Percentiles rank a stretch among this genome's conserved stretches.
Evolutionary conservation across 2,113 vertebrate species (phyloP).

Genomic region (Callocephalon fimbriatum): DNA sequence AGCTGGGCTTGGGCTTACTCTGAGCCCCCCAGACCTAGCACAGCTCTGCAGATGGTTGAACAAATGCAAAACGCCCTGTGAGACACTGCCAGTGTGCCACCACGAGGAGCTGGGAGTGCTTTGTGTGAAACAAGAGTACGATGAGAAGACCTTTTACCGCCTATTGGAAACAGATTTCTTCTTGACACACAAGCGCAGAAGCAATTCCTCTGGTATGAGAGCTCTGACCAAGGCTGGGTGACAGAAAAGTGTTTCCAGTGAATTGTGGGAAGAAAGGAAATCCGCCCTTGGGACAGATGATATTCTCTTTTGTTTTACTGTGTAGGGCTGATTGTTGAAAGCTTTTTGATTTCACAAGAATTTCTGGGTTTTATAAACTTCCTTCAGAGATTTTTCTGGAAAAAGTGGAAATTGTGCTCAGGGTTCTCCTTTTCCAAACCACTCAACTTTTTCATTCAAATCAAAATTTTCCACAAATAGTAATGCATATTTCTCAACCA

Average conservation of each 20-base stretch:
- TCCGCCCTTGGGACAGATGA: background rate
- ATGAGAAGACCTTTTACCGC: background rate
- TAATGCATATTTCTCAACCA: background rate
- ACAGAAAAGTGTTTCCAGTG: slow-evolving; percentile 26
- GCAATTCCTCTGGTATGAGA: slow-evolving; percentile 39
- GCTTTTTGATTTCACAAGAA: slow-evolving; percentile 61
- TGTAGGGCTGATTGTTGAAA: slow-evolving; percentile 5
- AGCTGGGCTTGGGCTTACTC: background rate
- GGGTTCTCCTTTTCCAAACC: background rate
- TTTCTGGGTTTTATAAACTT: slow-evolving; percentile 55
- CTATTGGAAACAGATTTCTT: slow-evolving; percentile 63
- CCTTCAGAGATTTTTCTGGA: slow-evolving; percentile 34
- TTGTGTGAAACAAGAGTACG: slow-evolving; percentile 35
- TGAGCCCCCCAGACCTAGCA: background rate
- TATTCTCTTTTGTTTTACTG: slow-evolving; percentile 51
- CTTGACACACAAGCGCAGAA: background rate
- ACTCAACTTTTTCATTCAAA: background rate
- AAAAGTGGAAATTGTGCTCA: background rate
- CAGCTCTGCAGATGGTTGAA: background rate
- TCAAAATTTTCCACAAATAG: background rate
- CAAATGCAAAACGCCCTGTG: fast-evolving
- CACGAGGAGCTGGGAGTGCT: background rate
- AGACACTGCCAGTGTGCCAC: background rate
- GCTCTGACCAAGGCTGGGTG: background rate
- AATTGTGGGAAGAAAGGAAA: slow-evolving; percentile 40